These are phyloP conservation scores for Drosophila colorata DNA, from an alignment of 2,888 invertebrate genomes.

Conservation along the genomic window DNA sequence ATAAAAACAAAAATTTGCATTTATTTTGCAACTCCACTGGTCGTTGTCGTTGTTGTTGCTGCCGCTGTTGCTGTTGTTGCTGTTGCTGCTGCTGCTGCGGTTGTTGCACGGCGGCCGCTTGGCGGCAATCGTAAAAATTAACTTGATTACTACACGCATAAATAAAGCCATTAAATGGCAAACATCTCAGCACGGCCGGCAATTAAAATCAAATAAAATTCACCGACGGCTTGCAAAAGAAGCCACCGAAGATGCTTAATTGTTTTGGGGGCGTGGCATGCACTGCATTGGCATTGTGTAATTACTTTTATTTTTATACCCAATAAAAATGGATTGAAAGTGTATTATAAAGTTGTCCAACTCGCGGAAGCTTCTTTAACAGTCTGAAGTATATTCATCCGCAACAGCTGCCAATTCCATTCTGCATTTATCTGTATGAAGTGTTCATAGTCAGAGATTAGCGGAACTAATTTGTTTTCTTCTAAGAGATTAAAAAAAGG, in stretches of 20 bases:
- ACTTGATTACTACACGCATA: slow-evolving; percentile 79
- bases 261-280: slow-evolving; percentile 18
- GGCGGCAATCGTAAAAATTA: slow-evolving; percentile 77
- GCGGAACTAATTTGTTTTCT: too few species aligned
- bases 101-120: slow-evolving; percentile 41
- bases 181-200: slow-evolving; percentile 59
- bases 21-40: slow-evolving; percentile 59
- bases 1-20: slow-evolving; percentile 69
- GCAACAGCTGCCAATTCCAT: neutral
- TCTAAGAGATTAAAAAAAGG: too few species aligned
- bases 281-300: slow-evolving; percentile 5
- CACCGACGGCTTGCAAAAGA: slow-evolving; percentile 37
- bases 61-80: slow-evolving; percentile 28
- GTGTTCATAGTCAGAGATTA: too few species aligned
- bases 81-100: slow-evolving; percentile 33
- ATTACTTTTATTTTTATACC: slow-evolving; percentile 19
- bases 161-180: slow-evolving; percentile 77
- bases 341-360: neutral
- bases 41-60: slow-evolving; percentile 33
- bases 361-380: neutral
- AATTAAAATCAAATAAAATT: slow-evolving; percentile 80
- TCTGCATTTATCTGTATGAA: too few species aligned
- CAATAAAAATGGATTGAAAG: neutral
- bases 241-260: slow-evolving; percentile 26
- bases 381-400: neutral